Conservation (phyloP, 2,113 vertebrate species). For the Alligator mississippiensis region DNA sequence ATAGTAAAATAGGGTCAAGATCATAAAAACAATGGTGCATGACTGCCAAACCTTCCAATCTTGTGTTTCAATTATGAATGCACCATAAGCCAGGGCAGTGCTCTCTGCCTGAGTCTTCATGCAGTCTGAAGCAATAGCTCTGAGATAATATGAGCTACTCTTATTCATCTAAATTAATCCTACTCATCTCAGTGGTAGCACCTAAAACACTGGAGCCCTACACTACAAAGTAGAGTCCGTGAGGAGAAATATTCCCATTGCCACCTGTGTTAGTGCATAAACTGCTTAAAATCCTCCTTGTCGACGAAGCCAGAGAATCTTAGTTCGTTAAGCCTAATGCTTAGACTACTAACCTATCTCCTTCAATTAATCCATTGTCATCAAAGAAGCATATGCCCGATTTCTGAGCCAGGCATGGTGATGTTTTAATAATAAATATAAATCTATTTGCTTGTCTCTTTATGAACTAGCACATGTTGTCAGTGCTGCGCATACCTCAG, state of each 20-base stretch:
- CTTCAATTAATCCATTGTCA: not conserved
- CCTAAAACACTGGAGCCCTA: not conserved
- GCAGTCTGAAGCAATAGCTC: not conserved
- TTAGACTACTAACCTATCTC: not conserved
- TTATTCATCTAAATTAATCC: not conserved
- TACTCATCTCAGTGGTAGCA: not conserved
- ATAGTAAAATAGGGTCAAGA: not conserved
- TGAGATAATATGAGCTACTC: not conserved
- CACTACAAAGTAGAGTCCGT: not conserved
- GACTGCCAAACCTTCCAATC: not conserved
- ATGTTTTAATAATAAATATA: conserved; percentile 47
- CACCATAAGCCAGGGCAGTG: not conserved
- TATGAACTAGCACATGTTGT: conserved; percentile 15
- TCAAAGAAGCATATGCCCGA: not conserved
- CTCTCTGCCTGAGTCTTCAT: not conserved
- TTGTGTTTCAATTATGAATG: not conserved
- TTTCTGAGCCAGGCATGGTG: conserved; percentile 3
- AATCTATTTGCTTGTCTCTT: conserved; percentile 48
- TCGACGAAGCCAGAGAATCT: not conserved
- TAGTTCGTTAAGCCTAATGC: not conserved
- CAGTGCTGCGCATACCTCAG: conserved; percentile 22
- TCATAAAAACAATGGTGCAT: not conserved
- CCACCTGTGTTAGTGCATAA: not conserved
- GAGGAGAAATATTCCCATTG: not conserved
- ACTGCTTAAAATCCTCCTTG: conserved; percentile 20